Evolutionary conservation across 2,797 vertebrate species (phyloP).

Genomic region (Gambusia yucatana): DNA sequence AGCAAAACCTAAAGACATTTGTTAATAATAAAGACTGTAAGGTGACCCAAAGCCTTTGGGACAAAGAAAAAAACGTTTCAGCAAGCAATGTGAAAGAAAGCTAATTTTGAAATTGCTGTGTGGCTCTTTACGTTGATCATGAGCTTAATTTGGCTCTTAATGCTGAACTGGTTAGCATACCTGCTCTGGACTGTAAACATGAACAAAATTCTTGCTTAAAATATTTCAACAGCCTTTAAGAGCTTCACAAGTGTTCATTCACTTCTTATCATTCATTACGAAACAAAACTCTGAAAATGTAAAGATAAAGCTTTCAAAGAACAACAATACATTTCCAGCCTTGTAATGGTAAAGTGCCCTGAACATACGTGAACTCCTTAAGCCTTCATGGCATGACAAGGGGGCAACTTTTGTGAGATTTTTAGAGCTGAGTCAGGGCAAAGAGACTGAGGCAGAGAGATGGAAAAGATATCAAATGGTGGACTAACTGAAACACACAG

Average conservation of each 20-base stretch:
- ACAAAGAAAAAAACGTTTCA: too few species aligned
- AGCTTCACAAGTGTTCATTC: neutral
- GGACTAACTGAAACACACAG: neutral
- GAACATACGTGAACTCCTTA: neutral
- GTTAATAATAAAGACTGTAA: too few species aligned
- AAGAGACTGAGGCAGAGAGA: neutral
- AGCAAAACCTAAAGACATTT: too few species aligned
- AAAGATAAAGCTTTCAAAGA: neutral
- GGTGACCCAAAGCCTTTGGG: too few species aligned
- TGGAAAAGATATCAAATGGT: neutral
- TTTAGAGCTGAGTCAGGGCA: neutral
- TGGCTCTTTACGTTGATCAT: too few species aligned
- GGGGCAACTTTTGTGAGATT: neutral
- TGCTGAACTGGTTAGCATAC: too few species aligned
- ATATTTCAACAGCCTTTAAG: neutral
- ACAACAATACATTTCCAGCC: neutral
- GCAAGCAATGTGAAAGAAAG: too few species aligned
- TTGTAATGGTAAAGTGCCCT: neutral
- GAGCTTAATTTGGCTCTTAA: too few species aligned
- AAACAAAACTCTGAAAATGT: neutral
- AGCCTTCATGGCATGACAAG: neutral
- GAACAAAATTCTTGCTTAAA: neutral
- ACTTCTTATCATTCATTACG: neutral
- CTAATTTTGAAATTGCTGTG: too few species aligned
- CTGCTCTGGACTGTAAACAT: neutral